These are phyloP conservation scores for Oreotrochilus melanogaster DNA, from an alignment of 2,113 vertebrate genomes.

Conservation along the genomic window DNA sequence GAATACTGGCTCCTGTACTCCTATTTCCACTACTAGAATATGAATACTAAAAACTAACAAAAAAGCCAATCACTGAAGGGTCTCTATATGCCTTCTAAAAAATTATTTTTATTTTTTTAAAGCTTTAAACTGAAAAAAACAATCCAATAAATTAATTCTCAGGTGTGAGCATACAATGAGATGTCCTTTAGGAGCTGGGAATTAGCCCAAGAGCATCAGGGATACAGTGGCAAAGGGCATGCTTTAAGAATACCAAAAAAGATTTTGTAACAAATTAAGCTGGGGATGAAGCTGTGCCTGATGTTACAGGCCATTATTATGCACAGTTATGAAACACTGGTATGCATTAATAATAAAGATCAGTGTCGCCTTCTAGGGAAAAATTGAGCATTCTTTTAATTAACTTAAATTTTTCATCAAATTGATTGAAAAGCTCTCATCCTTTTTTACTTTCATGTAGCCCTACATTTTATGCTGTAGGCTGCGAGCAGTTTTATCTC, in stretches of 20 bases:
- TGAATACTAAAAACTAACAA: constrained; percentile 20
- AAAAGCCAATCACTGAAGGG: constrained; percentile 38
- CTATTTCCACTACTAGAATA: constrained; percentile 40
- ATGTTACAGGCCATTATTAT: constrained; percentile 79
- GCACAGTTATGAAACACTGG: constrained; percentile 73
- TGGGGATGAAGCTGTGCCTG: constrained; percentile 72
- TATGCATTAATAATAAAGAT: constrained; percentile 87
- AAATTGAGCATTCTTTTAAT: constrained; percentile 83
- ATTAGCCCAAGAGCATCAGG: constrained; percentile 70
- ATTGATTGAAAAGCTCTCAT: constrained; percentile 85
- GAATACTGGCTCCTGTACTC: not conserved
- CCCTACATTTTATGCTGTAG: constrained; percentile 71
- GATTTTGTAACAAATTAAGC: constrained; percentile 83
- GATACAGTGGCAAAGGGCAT: constrained; percentile 72
- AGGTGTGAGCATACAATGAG: constrained; percentile 75
- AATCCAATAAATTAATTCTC: constrained; percentile 82
- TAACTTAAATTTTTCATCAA: constrained; percentile 85
- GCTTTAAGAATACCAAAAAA: constrained; percentile 79
- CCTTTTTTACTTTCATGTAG: constrained; percentile 77
- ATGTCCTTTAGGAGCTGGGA: constrained; percentile 67
- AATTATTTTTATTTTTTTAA: constrained; percentile 15
- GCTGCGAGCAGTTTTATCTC: constrained; percentile 69
- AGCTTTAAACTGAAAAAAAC: constrained; percentile 68
- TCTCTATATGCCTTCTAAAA: constrained; percentile 10
- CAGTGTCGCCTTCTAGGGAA: constrained; percentile 82